Base-by-base conservation (phyloP, 2,888 invertebrate species). In the Pherbina coryleti region DNA sequence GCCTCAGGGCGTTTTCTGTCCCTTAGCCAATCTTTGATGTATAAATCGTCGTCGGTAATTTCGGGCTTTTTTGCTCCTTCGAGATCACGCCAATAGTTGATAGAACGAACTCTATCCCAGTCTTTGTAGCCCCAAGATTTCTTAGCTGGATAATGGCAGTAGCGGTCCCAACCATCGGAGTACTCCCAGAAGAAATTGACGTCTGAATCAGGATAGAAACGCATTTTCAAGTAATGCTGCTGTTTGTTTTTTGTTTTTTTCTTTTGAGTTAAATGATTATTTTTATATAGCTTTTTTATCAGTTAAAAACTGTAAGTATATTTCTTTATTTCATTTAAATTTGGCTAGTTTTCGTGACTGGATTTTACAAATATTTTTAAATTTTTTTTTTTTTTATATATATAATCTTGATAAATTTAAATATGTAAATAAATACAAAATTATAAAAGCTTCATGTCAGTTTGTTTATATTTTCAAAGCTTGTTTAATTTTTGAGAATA, bases 71-170 rank as follows among this genome's bases (percentile, higher is more conserved):
- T 31, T 1, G 19, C n/a, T 31, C 66, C 66, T 31, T 34, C 19
- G 19, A 67, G 67, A 28, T 87, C 86, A 22, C 84, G 82, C 87
- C 88, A 87, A 70, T 87, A 82, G 17, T 64, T 49, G 75, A 88
- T 85, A 3, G 70, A 71, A 19, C 76, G 78, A 0, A 53, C 19
- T 0, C 64, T 79, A 9, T 79, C 80, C 34, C 80, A 77, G 0
- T 80, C 66, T 17, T 76, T 78, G 31, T 83, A 66, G 74, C 81
- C 81, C 87, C 88, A 88, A 51, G 82, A 83, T 71, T 84, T 82
- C 19, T 81, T 44, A 0, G 81, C 82, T 0, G 81, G 82, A 37
- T 81, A 81, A 22, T 79, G 84, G 5, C 76, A 73, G 75, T 83
- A 84, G 31, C 80, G 81, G 9, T 79, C 81, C 86, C 84, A 85